These are phyloP conservation scores for Trochalopteron elliotii DNA, from an alignment of 2,113 vertebrate species.

Conservation along the genomic window DNA sequence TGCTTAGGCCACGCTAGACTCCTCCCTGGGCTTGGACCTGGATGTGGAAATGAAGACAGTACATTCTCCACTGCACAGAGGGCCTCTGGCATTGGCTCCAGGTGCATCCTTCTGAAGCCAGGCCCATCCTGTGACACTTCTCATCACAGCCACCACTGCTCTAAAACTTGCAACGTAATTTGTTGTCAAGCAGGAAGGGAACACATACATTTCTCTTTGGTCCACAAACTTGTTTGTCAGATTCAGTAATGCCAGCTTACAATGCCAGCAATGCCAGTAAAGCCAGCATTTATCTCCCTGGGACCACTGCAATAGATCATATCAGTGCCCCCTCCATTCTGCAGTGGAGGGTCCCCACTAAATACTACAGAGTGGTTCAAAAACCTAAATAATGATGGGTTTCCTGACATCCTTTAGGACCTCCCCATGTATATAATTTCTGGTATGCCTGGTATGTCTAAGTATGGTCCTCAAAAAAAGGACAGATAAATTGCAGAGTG, in stretches of 20 bases:
- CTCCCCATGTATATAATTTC: neutral
- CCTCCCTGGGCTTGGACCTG: neutral
- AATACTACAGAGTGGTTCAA: neutral
- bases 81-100: accelerated
- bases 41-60: neutral
- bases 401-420: neutral
- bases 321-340: accelerated
- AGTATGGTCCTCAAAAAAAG: neutral
- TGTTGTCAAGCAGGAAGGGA: neutral
- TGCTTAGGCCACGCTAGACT: accelerated
- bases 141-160: neutral
- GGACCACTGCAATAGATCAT: too few species aligned
- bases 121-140: neutral
- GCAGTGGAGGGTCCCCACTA: neutral
- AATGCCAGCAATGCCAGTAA: neutral
- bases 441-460: neutral
- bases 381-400: neutral
- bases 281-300: neutral
- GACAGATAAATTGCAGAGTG: neutral
- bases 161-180: neutral
- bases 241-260: neutral
- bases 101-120: neutral
- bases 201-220: neutral
- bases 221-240: neutral
- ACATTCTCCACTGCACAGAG: accelerated